Conservation (phyloP, 1,140 invertebrate species). For the Euwallacea similis region DNA sequence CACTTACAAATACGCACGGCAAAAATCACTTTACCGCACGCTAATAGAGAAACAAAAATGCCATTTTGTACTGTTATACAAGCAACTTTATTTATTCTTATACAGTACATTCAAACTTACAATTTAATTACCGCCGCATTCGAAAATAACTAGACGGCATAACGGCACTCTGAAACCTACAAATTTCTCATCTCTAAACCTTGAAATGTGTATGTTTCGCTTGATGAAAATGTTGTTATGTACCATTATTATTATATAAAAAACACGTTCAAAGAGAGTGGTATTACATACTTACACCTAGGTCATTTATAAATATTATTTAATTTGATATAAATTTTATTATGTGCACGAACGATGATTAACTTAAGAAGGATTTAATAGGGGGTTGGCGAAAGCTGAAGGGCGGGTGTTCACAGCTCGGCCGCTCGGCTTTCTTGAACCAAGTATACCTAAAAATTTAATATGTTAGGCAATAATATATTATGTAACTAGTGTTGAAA, state of each 20-base stretch:
- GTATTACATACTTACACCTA: slow-evolving; percentile 37
- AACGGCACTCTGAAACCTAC: slow-evolving; percentile 27
- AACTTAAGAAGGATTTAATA: slow-evolving; percentile 29
- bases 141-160: slow-evolving; percentile 11
- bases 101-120: slow-evolving; percentile 40
- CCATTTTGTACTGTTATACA: slow-evolving; percentile 21
- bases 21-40: no score
- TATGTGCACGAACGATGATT: slow-evolving; percentile 39
- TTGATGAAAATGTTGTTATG: not conserved
- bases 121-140: slow-evolving; percentile 25
- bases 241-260: slow-evolving; percentile 28
- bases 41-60: no score
- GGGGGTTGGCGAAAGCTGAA: slow-evolving; percentile 26
- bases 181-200: slow-evolving; percentile 25
- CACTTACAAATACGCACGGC: no score
- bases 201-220: slow-evolving; percentile 34
- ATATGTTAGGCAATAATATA: not conserved
- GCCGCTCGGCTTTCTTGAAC: slow-evolving; percentile 72
- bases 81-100: slow-evolving; percentile 40
- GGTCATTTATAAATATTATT: slow-evolving; percentile 33
- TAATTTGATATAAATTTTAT: slow-evolving; percentile 36
- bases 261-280: slow-evolving; percentile 36
- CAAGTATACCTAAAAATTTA: slow-evolving; percentile 66
- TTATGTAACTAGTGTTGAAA: no score
- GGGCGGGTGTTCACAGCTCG: slow-evolving; percentile 42